A percentile compares a stretch with the other conserved stretches of the same genome.
These are phyloP conservation scores for Mus spretus DNA, from an alignment of 2,797 vertebrate species.

Conservation along the genomic window DNA sequence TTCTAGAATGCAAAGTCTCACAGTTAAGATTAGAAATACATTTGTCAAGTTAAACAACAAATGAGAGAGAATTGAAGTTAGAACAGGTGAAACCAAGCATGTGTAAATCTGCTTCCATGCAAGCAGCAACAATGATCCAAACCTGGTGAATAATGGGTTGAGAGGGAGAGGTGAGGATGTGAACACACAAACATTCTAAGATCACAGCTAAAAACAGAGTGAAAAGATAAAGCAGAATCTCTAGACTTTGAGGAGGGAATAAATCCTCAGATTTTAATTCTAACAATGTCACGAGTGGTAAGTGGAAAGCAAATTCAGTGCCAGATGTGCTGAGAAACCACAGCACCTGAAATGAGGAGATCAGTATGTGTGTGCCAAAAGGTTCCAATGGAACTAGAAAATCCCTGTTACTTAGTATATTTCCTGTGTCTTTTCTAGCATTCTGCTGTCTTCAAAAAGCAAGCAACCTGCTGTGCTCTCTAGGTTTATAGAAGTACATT, in stretches of 20 bases:
- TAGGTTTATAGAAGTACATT: not conserved
- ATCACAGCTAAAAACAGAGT: not conserved
- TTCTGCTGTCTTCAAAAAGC: not conserved
- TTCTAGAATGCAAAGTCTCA: constrained; percentile 37
- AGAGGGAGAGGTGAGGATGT: not conserved
- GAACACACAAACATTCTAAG: not conserved
- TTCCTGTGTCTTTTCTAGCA: not conserved
- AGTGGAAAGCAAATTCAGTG: constrained; percentile 34
- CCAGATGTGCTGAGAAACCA: not conserved
- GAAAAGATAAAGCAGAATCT: not conserved
- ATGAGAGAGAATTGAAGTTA: constrained; percentile 12
- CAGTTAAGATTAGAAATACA: constrained; percentile 39
- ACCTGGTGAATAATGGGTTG: not conserved
- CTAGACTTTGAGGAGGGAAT: not conserved
- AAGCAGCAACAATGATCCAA: not conserved
- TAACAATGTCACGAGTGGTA: not conserved
- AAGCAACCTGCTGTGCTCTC: not conserved
- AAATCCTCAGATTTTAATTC: constrained; percentile 16
- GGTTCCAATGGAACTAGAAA: not conserved
- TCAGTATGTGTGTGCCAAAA: not conserved
- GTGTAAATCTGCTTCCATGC: not conserved
- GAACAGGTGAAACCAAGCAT: not conserved
- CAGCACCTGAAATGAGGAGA: constrained; percentile 3
- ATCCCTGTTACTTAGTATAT: too few species aligned
- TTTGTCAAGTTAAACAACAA: constrained; percentile 16